Conservation (phyloP, 1,140 invertebrate species). For the Procambarus virginalis region DNA sequence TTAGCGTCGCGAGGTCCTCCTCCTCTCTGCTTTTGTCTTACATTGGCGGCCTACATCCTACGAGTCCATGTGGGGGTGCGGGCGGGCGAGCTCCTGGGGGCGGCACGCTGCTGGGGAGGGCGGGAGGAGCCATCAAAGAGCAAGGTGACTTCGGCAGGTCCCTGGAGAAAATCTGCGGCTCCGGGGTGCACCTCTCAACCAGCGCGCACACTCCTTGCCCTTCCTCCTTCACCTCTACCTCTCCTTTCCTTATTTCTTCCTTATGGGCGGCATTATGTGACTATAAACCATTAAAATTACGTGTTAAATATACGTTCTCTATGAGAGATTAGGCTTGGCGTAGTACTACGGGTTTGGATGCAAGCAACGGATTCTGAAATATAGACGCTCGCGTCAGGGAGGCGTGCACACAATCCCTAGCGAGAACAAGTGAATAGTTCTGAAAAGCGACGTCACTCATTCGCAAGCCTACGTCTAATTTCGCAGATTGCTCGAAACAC, state of each 20-base stretch:
- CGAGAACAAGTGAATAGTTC: slow-evolving; percentile 34
- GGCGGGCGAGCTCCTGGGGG: background rate
- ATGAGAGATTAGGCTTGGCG: no score
- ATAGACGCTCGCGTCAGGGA: background rate
- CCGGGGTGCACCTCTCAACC: background rate
- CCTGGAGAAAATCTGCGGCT: background rate
- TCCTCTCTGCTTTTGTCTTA: slow-evolving; percentile 8
- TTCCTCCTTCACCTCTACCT: background rate
- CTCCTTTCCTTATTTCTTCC: no score
- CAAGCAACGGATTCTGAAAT: background rate
- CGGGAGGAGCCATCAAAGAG: slow-evolving; percentile 24
- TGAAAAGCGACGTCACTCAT: slow-evolving; percentile 54
- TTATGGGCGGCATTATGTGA: no score
- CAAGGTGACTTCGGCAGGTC: background rate
- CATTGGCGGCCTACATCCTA: slow-evolving; percentile 9
- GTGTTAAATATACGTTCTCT: no score
- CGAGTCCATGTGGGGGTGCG: slow-evolving; percentile 23
- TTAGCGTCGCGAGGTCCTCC: background rate
- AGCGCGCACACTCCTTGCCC: background rate
- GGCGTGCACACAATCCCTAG: background rate
- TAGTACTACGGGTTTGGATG: no score
- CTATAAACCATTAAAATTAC: no score
- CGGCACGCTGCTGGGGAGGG: no score
- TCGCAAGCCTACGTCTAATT: slow-evolving; percentile 61
- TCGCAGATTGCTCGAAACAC: slow-evolving; percentile 62